Evolutionary conservation across 2,113 vertebrate genomes (phyloP), one percentile per base, ranked within the genome.

Genomic region (Prinia subflava): DNA sequence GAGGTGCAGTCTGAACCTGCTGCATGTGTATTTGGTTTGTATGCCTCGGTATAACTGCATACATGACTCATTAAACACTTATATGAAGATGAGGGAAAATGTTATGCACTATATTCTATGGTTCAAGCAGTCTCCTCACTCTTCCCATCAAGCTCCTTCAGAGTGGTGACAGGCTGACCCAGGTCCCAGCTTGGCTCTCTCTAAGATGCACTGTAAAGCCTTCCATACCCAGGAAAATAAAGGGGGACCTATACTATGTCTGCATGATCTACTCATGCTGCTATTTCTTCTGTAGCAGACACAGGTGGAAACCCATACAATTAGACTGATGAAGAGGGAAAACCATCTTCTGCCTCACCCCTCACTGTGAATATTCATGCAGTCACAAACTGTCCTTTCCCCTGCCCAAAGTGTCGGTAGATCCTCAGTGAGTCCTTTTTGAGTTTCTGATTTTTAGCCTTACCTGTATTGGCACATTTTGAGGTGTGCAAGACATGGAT

Each of bases 31-130:
- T 56, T 44, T 21, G 17, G 19, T 11, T 13, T 13, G 22, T 4
- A 1, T 53, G 20, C 31, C 35, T 89, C 15, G 4, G 37, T 41
- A 28, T 42, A 73, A 47, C 28, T 35, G 49, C 13, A 15, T 44
- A 39, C 13, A 16, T 25, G 25, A 33, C 17, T 17, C 6, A 39
- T 50, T 39, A 31, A 80, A 57, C 21, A 81, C 8, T 17, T 55
- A 23, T 11, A 42, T 31, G 37, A 62, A 78, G 64, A 55, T 13
- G 15, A 11, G 25, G 60, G 11, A 14, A 55, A 83, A 87, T 82
- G 71, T 21, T 0, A 16, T 11, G 47, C 2, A 0, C 33, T 52
- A 4, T 35, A 4, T 64, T 3, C 2, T 41, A 23, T 14, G 11
- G 8, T 19, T 44, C 10, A 80, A 49, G 63, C 55, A 71, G 33